Base-by-base conservation (phyloP, 2,113 vertebrate species). In the Scomber scombrus region DNA sequence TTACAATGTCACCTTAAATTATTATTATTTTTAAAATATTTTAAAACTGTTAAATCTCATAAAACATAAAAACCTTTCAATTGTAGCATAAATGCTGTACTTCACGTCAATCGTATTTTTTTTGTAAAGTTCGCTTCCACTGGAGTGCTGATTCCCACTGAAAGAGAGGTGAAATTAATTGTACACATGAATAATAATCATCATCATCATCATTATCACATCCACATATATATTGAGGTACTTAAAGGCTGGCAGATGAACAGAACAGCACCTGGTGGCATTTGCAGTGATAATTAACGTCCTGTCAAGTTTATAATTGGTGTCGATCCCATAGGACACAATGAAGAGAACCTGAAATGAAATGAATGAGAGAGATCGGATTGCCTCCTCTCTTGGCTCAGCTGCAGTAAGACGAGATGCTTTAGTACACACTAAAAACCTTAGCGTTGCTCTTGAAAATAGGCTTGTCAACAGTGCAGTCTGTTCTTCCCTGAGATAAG, bases 391-490 rank as follows among this genome's bases (percentile, higher is more conserved):
- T 16, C 43, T 34, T 47, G 15, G 15, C 23, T 68, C 51, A 23
- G 21, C 60, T 64, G 61, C 50, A 50, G 12, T n/a, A 13, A 68
- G 14, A 52, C 15, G 5, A 52, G 3, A 67, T 18, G 8, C 6
- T 40, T 55, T 5, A 15, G 16, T 19, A 8, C 11, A 55, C 34
- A 45, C 3, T 50, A 63, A 89, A 34, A 79, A 96, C 96, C 93
- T 89, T 76, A 0, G 75, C 0, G 0, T 91, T 88, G 51, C 58
- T 84, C 5, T n/a, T 94, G 46, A 97, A 94, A 85, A 96, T 94
- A 5, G 96, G 96, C 50, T 93, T 96, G 85, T 94, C 87, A 71
- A 97, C 45, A 14, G 34, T 82, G 70, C 96, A 97, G 40, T 77
- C 76, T 31, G 91, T 96, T 55, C 52, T 78, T 71, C 87, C 88